Evolutionary conservation across 2,888 invertebrate genomes (phyloP), one percentile per base, ranked within the genome.

Genomic region (Eugnorisma glareosa): DNA sequence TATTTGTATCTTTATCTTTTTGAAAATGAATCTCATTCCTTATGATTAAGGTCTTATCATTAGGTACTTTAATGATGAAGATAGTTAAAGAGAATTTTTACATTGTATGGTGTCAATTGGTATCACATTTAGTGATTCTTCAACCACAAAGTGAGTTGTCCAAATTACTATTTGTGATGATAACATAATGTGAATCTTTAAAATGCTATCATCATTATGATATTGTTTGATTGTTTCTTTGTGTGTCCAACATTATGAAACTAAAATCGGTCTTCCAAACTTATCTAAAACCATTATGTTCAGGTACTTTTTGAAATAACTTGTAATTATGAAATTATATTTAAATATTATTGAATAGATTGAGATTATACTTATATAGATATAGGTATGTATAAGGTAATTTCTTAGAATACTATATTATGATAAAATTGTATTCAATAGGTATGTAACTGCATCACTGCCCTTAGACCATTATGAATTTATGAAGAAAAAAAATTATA

Each of bases 121-220:
- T n/a, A n/a, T n/a, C 10, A n/a, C 28, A 61, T 51, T 73, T 69
- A 35, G 35, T 67, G 40, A 66, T 74, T 45, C 31, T 24, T 21
- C 11, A 63, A 83, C 83, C 80, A 83, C 77, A 70, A 82, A 68
- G 48, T 70, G 57, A 40, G 54, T 67, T 18, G n/a, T 63, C 31
- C 31, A 51, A 82, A 63, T 73, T 40, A 67, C 59, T 31, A 45
- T 61, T 81, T 28, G 0, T 75, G 2, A 35, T 68, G 71, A 70
- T 73, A 83, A 54, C 66, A 31, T 67, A 63, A 73, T 63, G 21
- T 37, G 10, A 37, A 11, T 66, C 11, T 48, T 61, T 57, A 54
- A 67, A 59, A 67, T 70, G 13, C 21, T 45, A 71, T 69, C 24
- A 71, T 69, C 18, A 70, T 61, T 64, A 57, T 35, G 24, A 43